A percentile compares a stretch with the other conserved stretches of the same genome.
phyloP scores from a whole-genome alignment of 2,113 vertebrate genomes.

The Pteruthius melanotis region DNA sequence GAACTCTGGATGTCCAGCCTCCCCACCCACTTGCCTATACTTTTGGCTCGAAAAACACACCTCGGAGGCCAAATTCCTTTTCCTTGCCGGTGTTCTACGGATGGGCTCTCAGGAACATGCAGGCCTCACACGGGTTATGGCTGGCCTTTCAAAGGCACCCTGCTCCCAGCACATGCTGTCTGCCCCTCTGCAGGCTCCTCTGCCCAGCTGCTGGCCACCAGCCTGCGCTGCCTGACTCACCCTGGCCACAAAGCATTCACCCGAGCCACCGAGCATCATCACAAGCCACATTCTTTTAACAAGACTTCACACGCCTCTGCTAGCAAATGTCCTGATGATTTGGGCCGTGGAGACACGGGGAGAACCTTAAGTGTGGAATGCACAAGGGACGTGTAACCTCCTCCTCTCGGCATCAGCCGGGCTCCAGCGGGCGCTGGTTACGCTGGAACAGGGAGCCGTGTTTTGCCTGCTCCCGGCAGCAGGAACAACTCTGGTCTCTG shows the following conservation, averaged over 20 bases:
- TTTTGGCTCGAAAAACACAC: not conserved
- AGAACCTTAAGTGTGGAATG: not conserved
- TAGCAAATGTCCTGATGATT: not conserved
- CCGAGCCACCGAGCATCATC: not conserved
- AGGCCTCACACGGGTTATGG: not conserved
- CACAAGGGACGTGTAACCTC: not conserved
- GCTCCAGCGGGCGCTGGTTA: accelerated
- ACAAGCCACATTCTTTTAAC: not conserved
- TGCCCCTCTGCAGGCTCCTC: not conserved
- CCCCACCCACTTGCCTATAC: not conserved
- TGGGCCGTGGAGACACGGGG: not conserved
- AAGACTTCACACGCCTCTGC: not conserved
- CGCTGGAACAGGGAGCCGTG: accelerated
- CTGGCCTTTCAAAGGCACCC: not conserved
- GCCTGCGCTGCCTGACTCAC: conserved; percentile 1
- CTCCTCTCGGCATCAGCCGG: accelerated
- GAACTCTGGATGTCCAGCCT: not conserved
- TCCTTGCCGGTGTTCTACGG: not conserved
- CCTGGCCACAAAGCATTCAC: not conserved
- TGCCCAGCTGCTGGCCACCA: not conserved
- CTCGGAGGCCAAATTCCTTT: not conserved
- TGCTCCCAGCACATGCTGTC: not conserved
- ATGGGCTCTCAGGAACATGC: not conserved
- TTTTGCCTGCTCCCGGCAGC: not conserved
- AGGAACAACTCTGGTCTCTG: not conserved